Evolutionary conservation across 2,113 vertebrate species (phyloP).

Genomic region (Campylomormyrus tamandua): DNA sequence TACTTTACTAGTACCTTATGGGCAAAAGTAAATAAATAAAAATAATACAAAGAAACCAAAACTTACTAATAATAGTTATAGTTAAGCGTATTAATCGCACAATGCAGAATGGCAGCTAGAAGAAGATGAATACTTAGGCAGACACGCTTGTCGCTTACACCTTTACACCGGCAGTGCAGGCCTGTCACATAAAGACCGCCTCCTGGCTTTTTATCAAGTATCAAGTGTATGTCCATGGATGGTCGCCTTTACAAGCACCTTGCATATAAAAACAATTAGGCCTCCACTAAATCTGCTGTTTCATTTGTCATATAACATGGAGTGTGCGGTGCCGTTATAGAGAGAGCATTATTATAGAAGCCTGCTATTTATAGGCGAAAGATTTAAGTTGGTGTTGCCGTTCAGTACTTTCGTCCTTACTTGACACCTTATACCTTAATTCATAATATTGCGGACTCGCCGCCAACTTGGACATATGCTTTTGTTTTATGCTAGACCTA

Average conservation of each 20-base stretch:
- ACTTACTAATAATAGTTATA: not conserved
- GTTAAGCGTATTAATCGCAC: not conserved
- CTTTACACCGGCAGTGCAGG: not conserved
- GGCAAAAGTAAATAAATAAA: not conserved
- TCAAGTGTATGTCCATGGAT: not conserved
- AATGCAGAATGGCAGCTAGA: not conserved
- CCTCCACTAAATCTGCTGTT: not conserved
- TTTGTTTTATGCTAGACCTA: not conserved
- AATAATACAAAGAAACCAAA: not conserved
- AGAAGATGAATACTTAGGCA: not conserved
- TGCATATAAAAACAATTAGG: not conserved
- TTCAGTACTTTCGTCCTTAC: not conserved
- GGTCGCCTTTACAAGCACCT: not conserved
- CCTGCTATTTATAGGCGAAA: not conserved
- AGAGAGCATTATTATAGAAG: not conserved
- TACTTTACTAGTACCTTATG: not conserved
- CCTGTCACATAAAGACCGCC: not conserved
- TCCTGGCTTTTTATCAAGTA: not conserved
- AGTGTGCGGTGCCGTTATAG: not conserved
- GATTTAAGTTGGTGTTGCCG: not conserved
- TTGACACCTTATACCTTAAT: not conserved
- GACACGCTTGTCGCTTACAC: not conserved
- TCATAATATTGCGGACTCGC: not conserved
- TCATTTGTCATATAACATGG: not conserved
- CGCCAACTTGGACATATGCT: not conserved